These are phyloP conservation scores for Chymomyza procnemis DNA, from an alignment of 2,888 invertebrate genomes.

Conservation along the genomic window DNA sequence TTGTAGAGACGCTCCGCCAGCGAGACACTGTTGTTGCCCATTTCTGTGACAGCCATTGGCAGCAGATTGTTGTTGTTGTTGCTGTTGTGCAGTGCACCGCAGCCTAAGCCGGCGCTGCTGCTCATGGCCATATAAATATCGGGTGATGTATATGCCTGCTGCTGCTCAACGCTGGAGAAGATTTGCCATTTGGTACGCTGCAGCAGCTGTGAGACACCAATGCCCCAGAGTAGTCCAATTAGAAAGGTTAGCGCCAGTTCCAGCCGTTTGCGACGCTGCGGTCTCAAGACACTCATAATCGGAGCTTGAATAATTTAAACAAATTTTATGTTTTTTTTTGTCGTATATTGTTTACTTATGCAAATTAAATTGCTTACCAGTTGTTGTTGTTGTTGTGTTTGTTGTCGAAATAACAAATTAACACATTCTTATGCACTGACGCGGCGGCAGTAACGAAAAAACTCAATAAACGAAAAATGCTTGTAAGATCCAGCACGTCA, in stretches of 20 bases:
- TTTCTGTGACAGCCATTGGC: neutral
- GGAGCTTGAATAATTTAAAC: neutral
- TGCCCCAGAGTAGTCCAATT: conserved; percentile 65
- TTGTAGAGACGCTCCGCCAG: conserved; percentile 85
- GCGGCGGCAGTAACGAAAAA: conserved; percentile 17
- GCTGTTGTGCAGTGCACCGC: neutral
- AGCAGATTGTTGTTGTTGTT: neutral
- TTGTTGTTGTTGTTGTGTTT: conserved; percentile 18
- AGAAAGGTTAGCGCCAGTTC: conserved; percentile 59
- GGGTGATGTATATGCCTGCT: neutral
- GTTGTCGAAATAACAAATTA: conserved; percentile 51
- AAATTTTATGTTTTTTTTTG: no score
- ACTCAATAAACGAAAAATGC: neutral
- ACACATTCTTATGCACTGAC: conserved; percentile 62
- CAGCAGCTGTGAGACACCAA: conserved; percentile 63
- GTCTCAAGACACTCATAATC: conserved; percentile 28
- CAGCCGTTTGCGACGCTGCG: conserved; percentile 35
- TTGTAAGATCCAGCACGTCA: conserved; percentile 26
- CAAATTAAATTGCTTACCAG: neutral
- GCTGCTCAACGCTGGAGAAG: neutral
- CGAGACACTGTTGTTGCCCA: conserved; percentile 36
- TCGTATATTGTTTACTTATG: conserved; percentile 2
- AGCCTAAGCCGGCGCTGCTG: neutral
- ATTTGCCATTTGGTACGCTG: conserved; percentile 22
- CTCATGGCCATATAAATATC: neutral